Evolutionary conservation across 1,140 invertebrate species (phyloP).

Genomic region (Brachystomella parvula): DNA sequence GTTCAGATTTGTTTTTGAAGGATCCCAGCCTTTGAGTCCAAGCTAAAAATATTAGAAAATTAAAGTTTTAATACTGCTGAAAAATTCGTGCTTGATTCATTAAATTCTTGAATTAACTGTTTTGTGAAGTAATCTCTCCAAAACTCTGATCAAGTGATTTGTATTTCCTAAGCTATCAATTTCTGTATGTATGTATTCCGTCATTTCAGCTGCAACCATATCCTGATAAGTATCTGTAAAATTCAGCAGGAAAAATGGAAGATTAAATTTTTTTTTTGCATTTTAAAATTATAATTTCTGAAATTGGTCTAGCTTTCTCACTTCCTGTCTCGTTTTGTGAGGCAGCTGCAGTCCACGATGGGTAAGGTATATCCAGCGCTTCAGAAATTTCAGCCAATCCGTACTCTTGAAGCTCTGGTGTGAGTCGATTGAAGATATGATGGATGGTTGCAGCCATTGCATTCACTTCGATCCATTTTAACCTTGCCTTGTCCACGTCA

Average conservation of each 20-base stretch:
- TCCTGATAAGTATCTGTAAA: slow-evolving; percentile 10
- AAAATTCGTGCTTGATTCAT: not conserved
- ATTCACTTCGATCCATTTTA: slow-evolving; percentile 26
- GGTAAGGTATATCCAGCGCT: not conserved
- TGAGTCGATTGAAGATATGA: slow-evolving; percentile 15
- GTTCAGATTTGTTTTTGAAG: not conserved
- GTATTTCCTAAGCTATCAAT: slow-evolving; percentile 6
- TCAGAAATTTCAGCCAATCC: slow-evolving; percentile 7
- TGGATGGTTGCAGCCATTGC: slow-evolving; percentile 11
- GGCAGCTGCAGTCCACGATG: not conserved
- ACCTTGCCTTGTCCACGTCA: slow-evolving; percentile 1
- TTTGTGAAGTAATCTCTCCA: slow-evolving; percentile 18
- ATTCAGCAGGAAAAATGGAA: not conserved
- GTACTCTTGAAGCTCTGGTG: not conserved
- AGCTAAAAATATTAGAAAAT: not conserved
- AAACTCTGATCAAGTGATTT: slow-evolving; percentile 13
- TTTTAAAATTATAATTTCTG: too few species aligned
- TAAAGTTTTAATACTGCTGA: too few species aligned
- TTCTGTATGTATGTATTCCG: not conserved
- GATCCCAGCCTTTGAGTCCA: slow-evolving; percentile 18
- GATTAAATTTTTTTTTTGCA: not conserved
- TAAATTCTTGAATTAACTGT: not conserved
- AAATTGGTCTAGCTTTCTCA: too few species aligned
- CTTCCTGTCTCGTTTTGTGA: not conserved
- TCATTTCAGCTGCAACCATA: not conserved